Base-by-base conservation (phyloP, 2,797 vertebrate genomes). In the Anas flavirostris region DNA sequence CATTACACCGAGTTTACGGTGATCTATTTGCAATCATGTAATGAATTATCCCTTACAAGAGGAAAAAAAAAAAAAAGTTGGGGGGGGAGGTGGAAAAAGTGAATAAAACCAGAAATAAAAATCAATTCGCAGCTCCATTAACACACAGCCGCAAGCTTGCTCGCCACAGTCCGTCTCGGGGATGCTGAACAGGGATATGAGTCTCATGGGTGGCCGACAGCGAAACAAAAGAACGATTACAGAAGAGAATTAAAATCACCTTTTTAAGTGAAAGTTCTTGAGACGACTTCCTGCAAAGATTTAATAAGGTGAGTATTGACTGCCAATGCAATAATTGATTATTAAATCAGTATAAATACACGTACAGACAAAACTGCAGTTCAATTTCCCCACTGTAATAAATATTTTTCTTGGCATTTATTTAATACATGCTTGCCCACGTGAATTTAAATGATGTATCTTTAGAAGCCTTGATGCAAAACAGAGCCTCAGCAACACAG, bases 401-500 rank as follows among this genome's bases (percentile, higher is more conserved):
- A 95, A 91, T 92, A 72, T 86, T 88, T 94, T 95, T 96, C 94
- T 91, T 68, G 78, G 91, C 88, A 10, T 97, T 97, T 96, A 93
- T 96, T 97, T 97, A 96, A 97, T 96, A 96, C 94, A n/a, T 31
- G 58, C 76, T 88, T 97, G 94, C 97, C 95, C 97, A 93, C 52
- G 83, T 93, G 94, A 92, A 97, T 97, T 95, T 96, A 60, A 89
- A 95, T 96, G 96, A 96, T 97, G 93, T 74, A 75, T 96, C 94
- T 96, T 94, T 81, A 58, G 92, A 79, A 97, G 92, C 86, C 93
- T 80, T 94, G 94, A 95, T 96, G 90, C 96, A 98, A 98, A 96
- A 43, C 95, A 94, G 94, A 97, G 93, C 91, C 83, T 93, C 43
- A 39, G 91, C 93, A 94, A 62, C n/a, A 86, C 28, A 72, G 53